Base-by-base conservation (phyloP, 2,797 vertebrate species). In the Tragelaphus oryx region DNA sequence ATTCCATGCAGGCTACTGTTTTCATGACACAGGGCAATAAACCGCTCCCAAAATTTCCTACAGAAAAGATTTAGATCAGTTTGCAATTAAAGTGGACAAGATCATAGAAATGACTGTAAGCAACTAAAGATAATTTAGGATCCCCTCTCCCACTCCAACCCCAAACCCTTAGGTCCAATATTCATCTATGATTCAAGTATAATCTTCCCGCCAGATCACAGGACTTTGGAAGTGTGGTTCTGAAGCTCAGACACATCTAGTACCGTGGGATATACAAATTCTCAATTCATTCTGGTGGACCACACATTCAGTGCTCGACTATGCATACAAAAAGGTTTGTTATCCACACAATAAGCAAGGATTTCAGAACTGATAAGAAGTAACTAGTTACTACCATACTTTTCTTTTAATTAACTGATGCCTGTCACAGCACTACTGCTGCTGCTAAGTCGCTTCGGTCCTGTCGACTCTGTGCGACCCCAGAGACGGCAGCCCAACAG, bases 41-140 rank as follows among this genome's bases (percentile, higher is more conserved):
- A 99, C 93, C 99, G 99, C 98, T 99, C 99, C 99, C 99, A 99
- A 98, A 99, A 99, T 98, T 99, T 99, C 98, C 99, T 99, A 98
- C 0, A 96, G 96, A 98, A 98, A 97, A 97, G 52, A 97, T 97
- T 95, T 50, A 92, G 93, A 95, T 59, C 50, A 97, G 95, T 91
- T 98, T 96, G 84, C 16, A 89, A 96, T 28, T 90, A 81, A 91
- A 88, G 71, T 80, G 14, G 33, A 52, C 86, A 28, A 95, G 89
- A 91, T 86, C 80, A 95, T 37, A 78, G 83, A 91, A 90, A 96
- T 26, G 9, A 97, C 92, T 8, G 68, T 26, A 91, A 94, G n/a
- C 79, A 87, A 90, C 28, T 93, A 68, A 95, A 94, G n/a, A 92
- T 44, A 41, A 83, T 82, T 89, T 89, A 76, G 78, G 87, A 68